Percentiles rank a stretch among this genome's conserved stretches.
These are phyloP conservation scores for Tortrix viridana DNA, from an alignment of 2,888 invertebrate genomes.

Conservation along the genomic window DNA sequence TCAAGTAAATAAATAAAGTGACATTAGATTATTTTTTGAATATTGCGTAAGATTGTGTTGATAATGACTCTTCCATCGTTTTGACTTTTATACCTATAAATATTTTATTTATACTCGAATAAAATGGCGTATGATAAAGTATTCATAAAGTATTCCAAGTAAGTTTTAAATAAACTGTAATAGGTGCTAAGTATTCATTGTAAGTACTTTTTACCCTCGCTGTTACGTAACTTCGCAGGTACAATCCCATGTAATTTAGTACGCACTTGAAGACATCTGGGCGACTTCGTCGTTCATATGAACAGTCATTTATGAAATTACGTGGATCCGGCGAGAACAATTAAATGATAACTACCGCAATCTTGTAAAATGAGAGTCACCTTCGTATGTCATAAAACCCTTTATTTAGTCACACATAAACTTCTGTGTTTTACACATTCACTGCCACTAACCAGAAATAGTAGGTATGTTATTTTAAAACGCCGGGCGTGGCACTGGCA, in stretches of 20 bases:
- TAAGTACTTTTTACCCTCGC: neutral
- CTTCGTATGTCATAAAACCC: neutral
- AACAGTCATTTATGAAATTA: conserved; percentile 19
- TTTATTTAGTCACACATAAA: too few relatives aligned
- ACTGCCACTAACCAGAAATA: too few relatives aligned
- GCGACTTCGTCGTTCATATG: conserved; percentile 11
- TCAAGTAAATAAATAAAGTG: too few relatives aligned
- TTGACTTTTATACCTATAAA: too few relatives aligned
- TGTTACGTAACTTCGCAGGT: neutral
- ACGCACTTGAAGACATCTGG: conserved; percentile 16
- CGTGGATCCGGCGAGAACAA: conserved; percentile 12
- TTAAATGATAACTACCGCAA: conserved; percentile 26
- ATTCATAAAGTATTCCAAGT: neutral
- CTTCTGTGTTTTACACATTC: too few relatives aligned
- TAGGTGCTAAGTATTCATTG: conserved; percentile 7
- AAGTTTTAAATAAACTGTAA: neutral
- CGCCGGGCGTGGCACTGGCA: too few relatives aligned
- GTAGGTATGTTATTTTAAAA: too few relatives aligned
- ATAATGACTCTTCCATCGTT: too few relatives aligned
- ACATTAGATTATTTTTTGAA: too few relatives aligned
- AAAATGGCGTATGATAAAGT: too few relatives aligned
- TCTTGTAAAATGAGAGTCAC: conserved; percentile 8
- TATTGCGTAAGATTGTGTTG: too few relatives aligned
- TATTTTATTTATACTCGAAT: too few relatives aligned
- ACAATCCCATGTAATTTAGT: conserved; percentile 7